Evolutionary conservation across 2,888 invertebrate species (phyloP), one percentile per base, ranked within the genome.

Genomic region (Vandiemenella viatica): DNA sequence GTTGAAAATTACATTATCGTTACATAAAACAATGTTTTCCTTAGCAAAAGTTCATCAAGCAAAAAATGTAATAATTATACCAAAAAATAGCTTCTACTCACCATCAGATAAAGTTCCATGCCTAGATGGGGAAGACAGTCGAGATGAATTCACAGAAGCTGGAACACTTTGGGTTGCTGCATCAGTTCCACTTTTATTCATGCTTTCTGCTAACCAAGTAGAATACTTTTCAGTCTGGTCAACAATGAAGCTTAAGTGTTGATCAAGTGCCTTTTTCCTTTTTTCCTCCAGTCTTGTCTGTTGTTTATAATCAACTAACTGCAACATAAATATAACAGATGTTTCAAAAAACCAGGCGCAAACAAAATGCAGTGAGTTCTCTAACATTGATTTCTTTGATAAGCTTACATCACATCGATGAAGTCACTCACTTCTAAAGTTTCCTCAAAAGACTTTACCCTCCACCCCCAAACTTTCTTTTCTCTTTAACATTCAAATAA

Each of bases 181-280:
- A 8, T 55, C 56, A 19, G 51, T 62, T 21, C 65, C 65, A 43
- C 70, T 65, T 64, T 79, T 77, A 59, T 81, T 82, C 74, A 90
- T 80, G 55, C 85, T 86, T 67, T 90, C 89, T 4, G 90, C 88
- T 51, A 92, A 70, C 69, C 87, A 80, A 21, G 86, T 84, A 26
- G 93, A 93, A 72, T 93, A 96, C 63, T 91, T 92, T 68, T 98
- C 97, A 0, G 97, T 96, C 69, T 93, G 91, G 68, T 95, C 96
- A 51, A 98, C 96, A 63, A 98, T 93, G 65, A 95, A 95, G 67
- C 90, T 90, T 52, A 98, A 75, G 68, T 97, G 97, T 62, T 93
- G 85, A 72, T 97, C 96, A 50, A 97, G 72, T 1, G 93, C 95
- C 63, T 87, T 84, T 65, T 95, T 91, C 52, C 93, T 77, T 65